Evolutionary conservation across 2,888 invertebrate genomes (phyloP).

Genomic region (Drosophila seclusa): DNA sequence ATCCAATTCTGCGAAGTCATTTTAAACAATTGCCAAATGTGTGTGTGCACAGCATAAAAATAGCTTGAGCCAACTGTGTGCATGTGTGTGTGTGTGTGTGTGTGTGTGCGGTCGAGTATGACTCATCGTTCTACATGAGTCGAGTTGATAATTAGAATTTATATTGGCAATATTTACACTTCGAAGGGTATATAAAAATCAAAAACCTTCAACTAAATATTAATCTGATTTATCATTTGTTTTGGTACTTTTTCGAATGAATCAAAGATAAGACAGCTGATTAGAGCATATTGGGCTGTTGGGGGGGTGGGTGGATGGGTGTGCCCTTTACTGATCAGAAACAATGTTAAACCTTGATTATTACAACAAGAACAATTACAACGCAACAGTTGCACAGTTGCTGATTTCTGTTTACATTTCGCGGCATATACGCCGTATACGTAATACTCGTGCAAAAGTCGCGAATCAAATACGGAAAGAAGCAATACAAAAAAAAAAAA

Average conservation of each 20-base stretch:
- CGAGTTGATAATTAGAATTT: constrained; percentile 1
- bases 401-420: constrained; percentile 8
- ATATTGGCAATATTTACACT: background rate
- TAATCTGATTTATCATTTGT: background rate
- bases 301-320: background rate
- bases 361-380: constrained; percentile 11
- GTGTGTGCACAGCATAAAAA: constrained; percentile 7
- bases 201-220: background rate
- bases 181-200: background rate
- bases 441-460: constrained; percentile 38
- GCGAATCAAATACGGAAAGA: constrained; percentile 65
- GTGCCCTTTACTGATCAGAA: constrained; percentile 5
- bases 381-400: constrained; percentile 13
- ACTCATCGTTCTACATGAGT: constrained; percentile 23
- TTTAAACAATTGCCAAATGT: constrained; percentile 27
- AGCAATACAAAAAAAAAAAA: constrained; percentile 50
- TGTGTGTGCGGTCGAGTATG: constrained; percentile 7
- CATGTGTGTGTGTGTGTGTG: constrained; percentile 1
- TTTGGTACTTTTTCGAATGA: constrained; percentile 7
- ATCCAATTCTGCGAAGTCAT: constrained; percentile 33
- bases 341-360: constrained; percentile 14
- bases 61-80: constrained; percentile 5
- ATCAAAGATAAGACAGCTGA: constrained; percentile 24
- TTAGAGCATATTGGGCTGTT: background rate
- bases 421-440: constrained; percentile 34